Conservation (phyloP, 1,140 invertebrate genomes). For the Littorina saxatilis region DNA sequence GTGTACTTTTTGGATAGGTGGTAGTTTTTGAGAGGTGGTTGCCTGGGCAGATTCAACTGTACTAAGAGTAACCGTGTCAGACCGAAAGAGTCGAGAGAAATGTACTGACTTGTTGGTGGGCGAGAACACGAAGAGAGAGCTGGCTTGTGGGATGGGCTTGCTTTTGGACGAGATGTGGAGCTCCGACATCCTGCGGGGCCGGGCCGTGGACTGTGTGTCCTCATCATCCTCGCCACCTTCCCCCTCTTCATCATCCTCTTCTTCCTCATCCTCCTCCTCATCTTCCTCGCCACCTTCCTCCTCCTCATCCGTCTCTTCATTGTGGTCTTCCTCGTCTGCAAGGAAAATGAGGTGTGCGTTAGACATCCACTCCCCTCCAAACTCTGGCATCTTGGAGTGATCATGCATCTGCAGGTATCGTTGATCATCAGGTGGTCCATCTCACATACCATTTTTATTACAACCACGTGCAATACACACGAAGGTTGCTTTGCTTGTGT, state of each 20-base stretch:
- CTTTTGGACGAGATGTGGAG: conserved; percentile 89
- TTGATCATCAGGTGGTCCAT: too few species aligned
- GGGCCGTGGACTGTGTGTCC: conserved; percentile 78
- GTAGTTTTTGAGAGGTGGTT: too few species aligned
- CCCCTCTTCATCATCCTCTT: conserved; percentile 64
- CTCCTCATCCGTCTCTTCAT: conserved; percentile 36
- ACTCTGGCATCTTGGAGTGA: too few species aligned
- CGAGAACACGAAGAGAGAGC: conserved; percentile 97
- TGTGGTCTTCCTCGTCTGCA: conserved; percentile 54
- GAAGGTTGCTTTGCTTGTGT: too few species aligned
- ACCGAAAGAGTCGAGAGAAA: not conserved
- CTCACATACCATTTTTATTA: too few species aligned
- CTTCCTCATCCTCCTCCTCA: conserved; percentile 80
- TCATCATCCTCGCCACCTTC: conserved; percentile 78
- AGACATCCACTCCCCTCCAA: too few species aligned
- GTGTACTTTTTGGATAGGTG: too few species aligned
- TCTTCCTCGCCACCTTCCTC: conserved; percentile 76
- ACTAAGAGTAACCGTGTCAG: not conserved
- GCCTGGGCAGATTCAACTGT: too few species aligned
- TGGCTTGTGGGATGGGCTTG: conserved; percentile 94
- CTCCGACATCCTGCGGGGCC: conserved; percentile 94
- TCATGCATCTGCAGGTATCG: too few species aligned
- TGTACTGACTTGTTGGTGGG: conserved; percentile 86
- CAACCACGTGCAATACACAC: too few species aligned
- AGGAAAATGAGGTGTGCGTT: too few species aligned